Evolutionary conservation across 2,797 vertebrate genomes (phyloP), one percentile per base, ranked within the genome.

Genomic region (Leptatherina wallacei): DNA sequence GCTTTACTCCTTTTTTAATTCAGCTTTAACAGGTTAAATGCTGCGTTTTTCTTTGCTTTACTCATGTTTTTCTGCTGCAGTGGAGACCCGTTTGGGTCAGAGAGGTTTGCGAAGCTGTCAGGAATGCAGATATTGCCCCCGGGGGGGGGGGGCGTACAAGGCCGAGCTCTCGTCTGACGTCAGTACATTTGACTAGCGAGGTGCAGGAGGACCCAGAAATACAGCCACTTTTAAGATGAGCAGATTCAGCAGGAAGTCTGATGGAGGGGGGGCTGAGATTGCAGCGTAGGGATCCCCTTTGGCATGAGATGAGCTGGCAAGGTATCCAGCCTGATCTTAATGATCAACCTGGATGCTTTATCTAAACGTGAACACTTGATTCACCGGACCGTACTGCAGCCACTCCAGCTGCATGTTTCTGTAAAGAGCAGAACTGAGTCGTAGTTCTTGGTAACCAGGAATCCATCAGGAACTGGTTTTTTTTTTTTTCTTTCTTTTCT

Each of bases 41-140:
- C 7, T 36, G 35, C 35, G 2, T 2, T 36, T 63, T 30, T 61
- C 9, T 70, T 22, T 35, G 33, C 10, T 36, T 11, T 36, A 36
- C 11, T 11, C 2, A 11, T 36, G 35, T 36, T 66, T 20, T 4
- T 14, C 29, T 49, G 4, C 56, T 42, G 54, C 18, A 38, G 22
- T 30, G 29, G 33, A 33, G 24, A 8, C n/a, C 35, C 59, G 64
- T 68, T 18, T 62, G 0, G 59, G 59, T 69, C 47, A 67, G 44
- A 58, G 42, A 54, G 47, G 33, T 65, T 60, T 58, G 57, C 5
- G 57, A 63, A 80, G 70, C 73, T 35, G 78, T 62, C 74, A 67
- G 85, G 83, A 86, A 89, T 89, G 85, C 66, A 59, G 59, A 67
- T 65, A 58, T 29, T 9, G 2, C 55, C 12, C 29, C 1, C 66